Conservation (phyloP, 2,113 vertebrate species). For the Parus major region DNA sequence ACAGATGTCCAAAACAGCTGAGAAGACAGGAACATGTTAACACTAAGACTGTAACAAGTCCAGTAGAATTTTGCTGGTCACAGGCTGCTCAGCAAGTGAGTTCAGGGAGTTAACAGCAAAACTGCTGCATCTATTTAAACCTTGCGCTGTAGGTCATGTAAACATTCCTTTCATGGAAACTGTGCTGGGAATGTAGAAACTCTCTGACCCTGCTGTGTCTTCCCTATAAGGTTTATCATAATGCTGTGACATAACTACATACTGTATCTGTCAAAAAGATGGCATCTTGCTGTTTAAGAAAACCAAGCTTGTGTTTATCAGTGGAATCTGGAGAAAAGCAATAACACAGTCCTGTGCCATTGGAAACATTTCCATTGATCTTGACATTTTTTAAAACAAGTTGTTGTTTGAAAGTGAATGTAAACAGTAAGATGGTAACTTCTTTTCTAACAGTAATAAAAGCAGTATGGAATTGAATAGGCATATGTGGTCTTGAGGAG, state of each 20-base stretch:
- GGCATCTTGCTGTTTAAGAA: slow-evolving; percentile 69
- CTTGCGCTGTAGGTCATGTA: slow-evolving; percentile 69
- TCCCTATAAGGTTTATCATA: slow-evolving; percentile 72
- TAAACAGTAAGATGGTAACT: not conserved
- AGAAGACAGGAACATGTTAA: slow-evolving; percentile 60
- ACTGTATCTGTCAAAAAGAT: slow-evolving; percentile 72
- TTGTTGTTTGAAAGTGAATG: not conserved
- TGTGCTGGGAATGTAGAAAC: slow-evolving; percentile 73
- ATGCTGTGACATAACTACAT: slow-evolving; percentile 68
- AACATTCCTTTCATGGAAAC: slow-evolving; percentile 77
- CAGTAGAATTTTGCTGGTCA: slow-evolving; percentile 52
- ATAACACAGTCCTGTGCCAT: slow-evolving; percentile 23
- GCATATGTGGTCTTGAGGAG: not conserved
- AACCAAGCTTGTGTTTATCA: slow-evolving; percentile 61
- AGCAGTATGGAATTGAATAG: not conserved
- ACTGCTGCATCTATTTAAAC: slow-evolving; percentile 78
- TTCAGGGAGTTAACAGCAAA: slow-evolving; percentile 79
- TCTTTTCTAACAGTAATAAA: not conserved
- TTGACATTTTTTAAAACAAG: slow-evolving; percentile 44
- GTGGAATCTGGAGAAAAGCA: slow-evolving; percentile 53
- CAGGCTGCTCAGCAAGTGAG: slow-evolving; percentile 56
- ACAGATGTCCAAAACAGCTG: slow-evolving; percentile 72
- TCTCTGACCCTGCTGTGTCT: slow-evolving; percentile 65
- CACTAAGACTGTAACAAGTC: slow-evolving; percentile 40
- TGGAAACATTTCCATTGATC: slow-evolving; percentile 12